Evolutionary conservation across 2,888 invertebrate genomes (phyloP).

Genomic region (Diadromus collaris): DNA sequence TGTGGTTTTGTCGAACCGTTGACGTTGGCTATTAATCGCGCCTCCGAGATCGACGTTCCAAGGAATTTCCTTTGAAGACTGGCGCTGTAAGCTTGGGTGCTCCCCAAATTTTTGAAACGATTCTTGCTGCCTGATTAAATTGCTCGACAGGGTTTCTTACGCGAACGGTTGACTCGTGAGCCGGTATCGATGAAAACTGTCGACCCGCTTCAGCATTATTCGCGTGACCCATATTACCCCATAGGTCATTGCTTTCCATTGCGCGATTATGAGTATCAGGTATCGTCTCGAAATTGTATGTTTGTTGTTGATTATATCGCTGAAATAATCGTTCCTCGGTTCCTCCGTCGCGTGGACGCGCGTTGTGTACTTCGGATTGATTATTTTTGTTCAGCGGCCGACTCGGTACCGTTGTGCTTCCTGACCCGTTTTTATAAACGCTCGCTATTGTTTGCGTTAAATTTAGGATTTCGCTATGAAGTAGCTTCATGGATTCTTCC

Average conservation of each 20-base stretch:
- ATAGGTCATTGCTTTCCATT: not conserved
- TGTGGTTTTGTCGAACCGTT: not conserved
- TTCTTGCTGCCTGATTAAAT: not conserved
- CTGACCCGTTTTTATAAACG: not conserved
- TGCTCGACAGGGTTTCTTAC: not conserved
- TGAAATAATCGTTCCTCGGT: too few relatives aligned
- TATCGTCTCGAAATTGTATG: not conserved
- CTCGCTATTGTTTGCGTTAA: not conserved
- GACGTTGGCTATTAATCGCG: not conserved
- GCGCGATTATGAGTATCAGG: not conserved
- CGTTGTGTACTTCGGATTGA: too few relatives aligned
- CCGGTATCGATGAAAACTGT: not conserved
- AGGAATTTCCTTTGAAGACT: not conserved
- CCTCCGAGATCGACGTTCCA: constrained; percentile 5
- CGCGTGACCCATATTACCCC: not conserved
- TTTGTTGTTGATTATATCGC: not conserved
- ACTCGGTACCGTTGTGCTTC: not conserved
- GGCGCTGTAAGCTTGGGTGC: not conserved
- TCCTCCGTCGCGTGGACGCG: too few relatives aligned
- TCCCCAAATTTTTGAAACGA: not conserved
- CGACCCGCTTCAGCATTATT: not conserved
- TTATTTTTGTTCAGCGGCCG: too few relatives aligned
- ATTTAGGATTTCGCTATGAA: not conserved
- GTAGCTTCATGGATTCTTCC: not conserved
- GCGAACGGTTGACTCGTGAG: not conserved